phyloP scores from a whole-genome alignment of 1,140 invertebrate species.

The Danaus plexippus region DNA sequence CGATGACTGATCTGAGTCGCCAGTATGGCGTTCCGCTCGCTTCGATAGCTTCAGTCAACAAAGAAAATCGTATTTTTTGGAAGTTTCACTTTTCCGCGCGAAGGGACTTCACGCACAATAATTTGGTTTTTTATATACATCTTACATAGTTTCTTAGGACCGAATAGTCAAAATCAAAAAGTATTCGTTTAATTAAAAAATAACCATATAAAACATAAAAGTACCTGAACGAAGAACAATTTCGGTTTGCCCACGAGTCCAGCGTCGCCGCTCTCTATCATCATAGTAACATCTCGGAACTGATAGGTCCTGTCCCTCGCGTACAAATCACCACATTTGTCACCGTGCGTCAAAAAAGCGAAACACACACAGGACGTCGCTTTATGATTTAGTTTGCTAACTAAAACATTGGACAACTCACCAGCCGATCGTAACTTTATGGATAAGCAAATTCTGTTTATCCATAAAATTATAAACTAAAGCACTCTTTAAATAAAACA shows the following conservation, averaged over 20 bases:
- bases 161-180: no score
- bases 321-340: constrained; percentile 32
- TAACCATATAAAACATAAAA: constrained; percentile 1
- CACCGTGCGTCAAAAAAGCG: constrained; percentile 42
- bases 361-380: constrained; percentile 38
- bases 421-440: no score
- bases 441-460: no score
- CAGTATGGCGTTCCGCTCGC: no score
- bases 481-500: no score
- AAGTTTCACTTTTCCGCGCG: not conserved
- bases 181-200: not conserved
- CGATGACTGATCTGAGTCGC: no score
- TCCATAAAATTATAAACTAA: no score
- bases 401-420: constrained; percentile 19
- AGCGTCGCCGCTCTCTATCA: constrained; percentile 31
- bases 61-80: no score
- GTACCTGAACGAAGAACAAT: constrained; percentile 45
- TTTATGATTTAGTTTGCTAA: constrained; percentile 32
- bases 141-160: not conserved
- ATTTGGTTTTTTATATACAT: not conserved
- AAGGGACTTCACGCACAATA: not conserved
- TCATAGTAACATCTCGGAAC: constrained; percentile 29
- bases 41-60: no score
- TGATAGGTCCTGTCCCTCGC: constrained; percentile 42
- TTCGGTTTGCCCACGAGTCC: constrained; percentile 45